Percentiles rank a stretch among this genome's conserved stretches.
Conservation (phyloP, 2,888 invertebrate species). For the Patella pellucida region DNA sequence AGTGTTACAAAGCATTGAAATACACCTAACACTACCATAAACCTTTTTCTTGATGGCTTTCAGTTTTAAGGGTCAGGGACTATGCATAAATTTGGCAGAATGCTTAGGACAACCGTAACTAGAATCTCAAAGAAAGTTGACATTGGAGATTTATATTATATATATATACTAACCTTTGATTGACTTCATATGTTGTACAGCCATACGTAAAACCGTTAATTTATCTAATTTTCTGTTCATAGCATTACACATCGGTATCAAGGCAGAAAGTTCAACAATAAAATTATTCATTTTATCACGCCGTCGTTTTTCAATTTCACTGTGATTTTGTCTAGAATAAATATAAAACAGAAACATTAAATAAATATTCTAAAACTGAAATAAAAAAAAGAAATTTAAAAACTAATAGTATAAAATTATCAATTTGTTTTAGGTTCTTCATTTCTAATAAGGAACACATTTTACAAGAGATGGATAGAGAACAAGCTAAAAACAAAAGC, state of each 20-base stretch:
- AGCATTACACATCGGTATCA: conserved; percentile 94
- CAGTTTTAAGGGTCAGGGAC: not conserved
- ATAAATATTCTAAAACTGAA: too few species aligned
- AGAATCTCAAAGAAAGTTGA: not conserved
- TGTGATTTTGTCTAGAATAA: conserved; percentile 87
- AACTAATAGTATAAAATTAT: too few species aligned
- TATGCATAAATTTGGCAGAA: not conserved
- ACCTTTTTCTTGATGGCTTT: not conserved
- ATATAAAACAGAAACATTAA: too few species aligned
- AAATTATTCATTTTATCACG: conserved; percentile 97
- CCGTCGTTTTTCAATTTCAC: conserved; percentile 94
- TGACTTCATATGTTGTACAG: conserved; percentile 90
- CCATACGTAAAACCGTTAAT: conserved; percentile 89
- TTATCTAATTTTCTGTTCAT: conserved; percentile 95
- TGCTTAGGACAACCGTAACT: not conserved
- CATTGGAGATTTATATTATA: not conserved
- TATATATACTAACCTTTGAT: conserved; percentile 72
- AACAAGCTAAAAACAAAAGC: too few species aligned
- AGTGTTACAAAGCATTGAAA: too few species aligned
- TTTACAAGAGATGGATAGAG: too few species aligned
- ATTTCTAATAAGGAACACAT: too few species aligned
- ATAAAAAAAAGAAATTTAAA: too few species aligned
- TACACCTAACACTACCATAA: too few species aligned
- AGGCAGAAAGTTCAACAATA: conserved; percentile 88
- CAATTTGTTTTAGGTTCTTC: not conserved